Evolutionary conservation across 2,888 invertebrate genomes (phyloP).

Genomic region (Drosophila acutilabella): DNA sequence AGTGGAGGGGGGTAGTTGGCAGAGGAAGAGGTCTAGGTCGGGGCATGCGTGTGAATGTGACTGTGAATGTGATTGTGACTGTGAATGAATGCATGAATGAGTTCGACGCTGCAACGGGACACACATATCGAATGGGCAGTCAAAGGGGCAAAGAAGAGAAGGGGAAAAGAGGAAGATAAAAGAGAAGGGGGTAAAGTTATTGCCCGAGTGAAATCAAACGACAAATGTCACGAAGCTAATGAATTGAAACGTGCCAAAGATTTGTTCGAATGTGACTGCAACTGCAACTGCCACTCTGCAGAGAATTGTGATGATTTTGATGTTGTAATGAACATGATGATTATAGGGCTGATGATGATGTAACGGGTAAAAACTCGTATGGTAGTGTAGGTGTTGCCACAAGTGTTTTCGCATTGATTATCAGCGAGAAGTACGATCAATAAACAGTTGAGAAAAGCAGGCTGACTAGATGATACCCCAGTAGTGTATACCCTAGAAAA

Average conservation of each 20-base stretch:
- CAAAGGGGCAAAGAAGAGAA: constrained; percentile 19
- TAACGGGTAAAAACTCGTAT: background rate
- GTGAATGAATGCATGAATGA: constrained; percentile 75
- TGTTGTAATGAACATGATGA: constrained; percentile 13
- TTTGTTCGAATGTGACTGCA: constrained; percentile 57
- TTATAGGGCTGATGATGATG: constrained; percentile 23
- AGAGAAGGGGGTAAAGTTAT: constrained; percentile 52
- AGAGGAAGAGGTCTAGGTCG: constrained; percentile 4
- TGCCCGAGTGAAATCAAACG: constrained; percentile 76
- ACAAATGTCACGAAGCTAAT: constrained; percentile 80
- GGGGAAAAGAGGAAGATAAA: too few species aligned
- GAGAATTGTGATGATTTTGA: constrained; percentile 20
- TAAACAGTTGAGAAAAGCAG: background rate
- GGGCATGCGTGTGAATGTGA: constrained; percentile 72
- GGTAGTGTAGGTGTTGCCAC: constrained; percentile 30
- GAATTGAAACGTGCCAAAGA: constrained; percentile 80
- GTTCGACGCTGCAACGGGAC: constrained; percentile 47
- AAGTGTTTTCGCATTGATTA: constrained; percentile 43
- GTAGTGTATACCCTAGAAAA: too few species aligned
- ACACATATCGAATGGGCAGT: constrained; percentile 24
- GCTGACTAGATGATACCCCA: too few species aligned
- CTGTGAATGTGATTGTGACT: constrained; percentile 25
- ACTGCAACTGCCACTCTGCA: constrained; percentile 48
- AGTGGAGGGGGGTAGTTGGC: background rate
- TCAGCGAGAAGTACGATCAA: constrained; percentile 14